These are phyloP conservation scores for Sebastolobus alascanus DNA, from an alignment of 2,797 vertebrate species.

Conservation along the genomic window DNA sequence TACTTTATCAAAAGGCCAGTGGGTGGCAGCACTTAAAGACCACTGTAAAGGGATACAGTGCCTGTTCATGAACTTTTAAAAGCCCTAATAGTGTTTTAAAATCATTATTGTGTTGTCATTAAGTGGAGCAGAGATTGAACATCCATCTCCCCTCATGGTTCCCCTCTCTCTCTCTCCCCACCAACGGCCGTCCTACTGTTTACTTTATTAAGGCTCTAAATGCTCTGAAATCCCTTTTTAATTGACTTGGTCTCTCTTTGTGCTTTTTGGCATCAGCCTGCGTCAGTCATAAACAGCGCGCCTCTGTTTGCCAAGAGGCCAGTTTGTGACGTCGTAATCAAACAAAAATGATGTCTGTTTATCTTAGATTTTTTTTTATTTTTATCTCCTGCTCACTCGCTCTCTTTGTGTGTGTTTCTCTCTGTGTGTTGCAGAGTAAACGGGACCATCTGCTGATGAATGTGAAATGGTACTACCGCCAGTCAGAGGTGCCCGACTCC, in stretches of 20 bases:
- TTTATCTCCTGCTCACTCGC: conserved; percentile 49
- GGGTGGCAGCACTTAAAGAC: conserved; percentile 79
- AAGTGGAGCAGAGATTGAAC: conserved; percentile 21
- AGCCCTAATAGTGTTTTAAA: conserved; percentile 25
- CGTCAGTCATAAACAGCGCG: conserved; percentile 69
- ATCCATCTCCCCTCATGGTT: conserved; percentile 11
- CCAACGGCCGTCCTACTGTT: conserved; percentile 70
- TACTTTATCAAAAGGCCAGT: conserved; percentile 74
- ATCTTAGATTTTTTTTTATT: conserved; percentile 58
- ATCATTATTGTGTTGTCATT: conserved; percentile 21
- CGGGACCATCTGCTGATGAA: conserved; percentile 99
- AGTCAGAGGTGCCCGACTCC: conserved; percentile 99
- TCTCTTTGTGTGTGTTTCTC: conserved; percentile 32
- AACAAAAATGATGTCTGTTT: conserved; percentile 79
- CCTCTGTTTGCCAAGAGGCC: conserved; percentile 77
- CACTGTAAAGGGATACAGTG: conserved; percentile 35
- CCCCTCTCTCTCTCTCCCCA: conserved; percentile 30
- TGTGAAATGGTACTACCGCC: conserved; percentile 99
- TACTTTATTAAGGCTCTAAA: conserved; percentile 84
- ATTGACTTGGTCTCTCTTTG: conserved; percentile 80
- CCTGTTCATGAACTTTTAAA: conserved; percentile 41
- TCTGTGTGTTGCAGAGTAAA: conserved; percentile 95
- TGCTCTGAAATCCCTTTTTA: conserved; percentile 84
- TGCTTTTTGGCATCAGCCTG: conserved; percentile 74
- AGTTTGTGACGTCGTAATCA: conserved; percentile 77